Base-by-base conservation (phyloP, 2,888 invertebrate genomes). In the Heliconius aoede region DNA sequence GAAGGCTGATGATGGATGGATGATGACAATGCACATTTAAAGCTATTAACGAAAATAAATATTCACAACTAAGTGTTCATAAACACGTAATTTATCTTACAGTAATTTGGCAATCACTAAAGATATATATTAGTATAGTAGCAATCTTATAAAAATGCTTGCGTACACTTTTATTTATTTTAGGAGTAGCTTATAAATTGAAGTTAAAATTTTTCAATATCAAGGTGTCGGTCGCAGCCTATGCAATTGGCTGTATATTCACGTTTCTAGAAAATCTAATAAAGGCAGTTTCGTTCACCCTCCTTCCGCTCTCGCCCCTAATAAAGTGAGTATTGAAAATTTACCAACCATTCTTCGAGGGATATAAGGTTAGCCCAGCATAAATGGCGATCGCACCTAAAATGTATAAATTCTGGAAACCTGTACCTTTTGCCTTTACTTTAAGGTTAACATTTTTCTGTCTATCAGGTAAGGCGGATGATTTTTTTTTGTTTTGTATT, bases 311-410 rank as follows among this genome's bases (percentile, higher is more conserved):
- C 85, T 86, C 89, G 84, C 90, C 91, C 91, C 88, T 95, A 93
- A 94, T 94, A 94, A 94, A 94, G 94, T 91, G 92, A 90, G 92
- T 94, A 95, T 95, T 94, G 95, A 95, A 94, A 94, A 95, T 94
- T 94, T 94, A 94, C 93, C 93, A 93, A 91, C 92, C 92, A 93
- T 94, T 94, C 94, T 94, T 90, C 88, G 87, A 86, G 88, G 90
- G 90, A 91, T 93, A 94, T 92, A 91, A 93, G 91, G 93, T 93
- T 94, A 93, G 89, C 84, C 85, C 83, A 82, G 86, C 86, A 87
- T 87, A 87, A 89, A 89, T 88, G 89, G 87, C 87, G 88, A 87
- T 87, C 84, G 85, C 84, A 86, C 87, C 84, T 85, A 86, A 86
- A 87, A 83, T 80, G 76, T 73, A 80, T 74, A 46, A 65, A 4